Conservation (phyloP, 2,797 vertebrate genomes). For the Aulostomus chinensis region DNA sequence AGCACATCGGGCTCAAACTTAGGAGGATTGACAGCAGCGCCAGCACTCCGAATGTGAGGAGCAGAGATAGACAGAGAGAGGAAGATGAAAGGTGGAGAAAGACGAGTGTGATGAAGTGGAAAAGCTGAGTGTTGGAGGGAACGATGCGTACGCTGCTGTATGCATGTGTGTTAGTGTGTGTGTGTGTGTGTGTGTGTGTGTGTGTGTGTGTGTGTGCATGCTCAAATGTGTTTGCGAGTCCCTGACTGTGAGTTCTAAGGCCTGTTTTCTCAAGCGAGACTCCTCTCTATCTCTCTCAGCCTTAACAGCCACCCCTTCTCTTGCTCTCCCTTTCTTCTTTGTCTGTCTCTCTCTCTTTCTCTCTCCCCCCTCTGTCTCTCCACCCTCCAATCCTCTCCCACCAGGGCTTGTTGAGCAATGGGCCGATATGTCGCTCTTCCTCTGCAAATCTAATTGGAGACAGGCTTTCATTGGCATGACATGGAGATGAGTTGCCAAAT, state of each 20-base stretch:
- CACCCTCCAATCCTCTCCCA: conserved; percentile 59
- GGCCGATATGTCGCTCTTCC: conserved; percentile 67
- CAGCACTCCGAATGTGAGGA: conserved; percentile 33
- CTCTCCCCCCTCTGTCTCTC: conserved; percentile 24
- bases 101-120: conserved; percentile 66
- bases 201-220: conserved; percentile 35
- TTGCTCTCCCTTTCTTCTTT: conserved; percentile 12
- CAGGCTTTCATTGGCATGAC: conserved; percentile 74
- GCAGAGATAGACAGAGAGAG: conserved; percentile 42
- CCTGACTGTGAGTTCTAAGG: conserved; percentile 51
- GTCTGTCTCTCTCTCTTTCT: conserved; percentile 15
- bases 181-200: conserved; percentile 21
- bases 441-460: conserved; percentile 76
- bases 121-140: conserved; percentile 58
- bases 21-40: conserved; percentile 54
- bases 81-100: conserved; percentile 66
- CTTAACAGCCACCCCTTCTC: conserved; percentile 30
- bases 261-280: conserved; percentile 60
- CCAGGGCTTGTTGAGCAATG: conserved; percentile 65
- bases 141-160: conserved; percentile 34
- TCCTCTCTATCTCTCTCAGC: conserved; percentile 44
- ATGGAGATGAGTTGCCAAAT: conserved; percentile 78
- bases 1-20: conserved; percentile 50
- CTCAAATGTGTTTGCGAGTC: too few relatives aligned
- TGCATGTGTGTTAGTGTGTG: conserved; percentile 1